Evolutionary conservation across 2,113 vertebrate genomes (phyloP).

Genomic region (Puffinus mauretanicus): DNA sequence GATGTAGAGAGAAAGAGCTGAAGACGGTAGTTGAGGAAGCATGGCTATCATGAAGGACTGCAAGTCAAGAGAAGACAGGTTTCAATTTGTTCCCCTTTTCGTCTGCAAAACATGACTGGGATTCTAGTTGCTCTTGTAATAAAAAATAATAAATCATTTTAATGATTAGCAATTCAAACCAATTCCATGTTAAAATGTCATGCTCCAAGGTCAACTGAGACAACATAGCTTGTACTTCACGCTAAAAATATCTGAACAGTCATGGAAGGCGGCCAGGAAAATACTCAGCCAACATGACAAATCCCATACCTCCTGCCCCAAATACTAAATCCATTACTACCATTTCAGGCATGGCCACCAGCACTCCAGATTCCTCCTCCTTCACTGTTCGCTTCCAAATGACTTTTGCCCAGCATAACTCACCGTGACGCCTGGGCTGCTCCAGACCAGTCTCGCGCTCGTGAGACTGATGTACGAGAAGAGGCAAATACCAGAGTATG

Average conservation of each 20-base stretch:
- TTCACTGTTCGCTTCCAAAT: not conserved
- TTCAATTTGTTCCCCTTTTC: slow-evolving; percentile 23
- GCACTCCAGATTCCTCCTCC: not conserved
- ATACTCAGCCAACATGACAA: slow-evolving; percentile 55
- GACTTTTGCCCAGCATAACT: not conserved
- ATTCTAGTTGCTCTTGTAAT: slow-evolving; percentile 11
- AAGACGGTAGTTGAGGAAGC: not conserved
- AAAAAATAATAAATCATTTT: slow-evolving; percentile 51
- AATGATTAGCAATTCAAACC: slow-evolving; percentile 59
- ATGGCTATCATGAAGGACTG: not conserved
- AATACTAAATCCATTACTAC: slow-evolving; percentile 52
- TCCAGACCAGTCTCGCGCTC: not conserved
- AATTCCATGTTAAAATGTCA: slow-evolving; percentile 60
- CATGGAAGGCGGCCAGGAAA: slow-evolving; percentile 57
- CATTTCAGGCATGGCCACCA: slow-evolving; percentile 33
- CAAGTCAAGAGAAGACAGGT: not conserved
- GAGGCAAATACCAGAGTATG: not conserved
- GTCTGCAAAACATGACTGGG: not conserved
- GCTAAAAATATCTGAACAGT: slow-evolving; percentile 59
- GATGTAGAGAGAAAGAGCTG: not conserved
- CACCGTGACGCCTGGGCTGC: not conserved
- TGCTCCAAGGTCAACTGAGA: slow-evolving; percentile 54
- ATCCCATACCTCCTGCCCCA: slow-evolving; percentile 59
- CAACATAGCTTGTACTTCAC: slow-evolving; percentile 38
- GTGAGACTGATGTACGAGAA: not conserved